phyloP scores from a whole-genome alignment of 2,888 invertebrate genomes.

The Drosophila diplacantha region DNA sequence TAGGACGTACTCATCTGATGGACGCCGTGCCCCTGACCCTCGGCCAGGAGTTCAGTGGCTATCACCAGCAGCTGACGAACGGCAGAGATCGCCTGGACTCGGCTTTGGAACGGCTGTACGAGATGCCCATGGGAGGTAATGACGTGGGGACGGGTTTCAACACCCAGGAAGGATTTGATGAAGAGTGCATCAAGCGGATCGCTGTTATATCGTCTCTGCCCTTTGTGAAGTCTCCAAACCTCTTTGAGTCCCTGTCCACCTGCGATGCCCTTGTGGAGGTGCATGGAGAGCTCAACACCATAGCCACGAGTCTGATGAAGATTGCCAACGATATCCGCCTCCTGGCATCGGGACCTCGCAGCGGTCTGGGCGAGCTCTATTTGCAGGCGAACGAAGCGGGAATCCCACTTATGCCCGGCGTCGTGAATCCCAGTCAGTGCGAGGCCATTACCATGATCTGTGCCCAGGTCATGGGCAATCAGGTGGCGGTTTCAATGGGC shows the following conservation, averaged over 20 bases:
- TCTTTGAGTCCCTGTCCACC: conserved; percentile 97
- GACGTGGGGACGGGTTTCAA: conserved; percentile 98
- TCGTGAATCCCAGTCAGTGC: conserved; percentile 98
- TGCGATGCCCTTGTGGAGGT: conserved; percentile 97
- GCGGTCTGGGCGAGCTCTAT: conserved; percentile 93
- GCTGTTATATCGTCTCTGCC: conserved; percentile 89
- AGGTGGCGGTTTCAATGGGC: conserved; percentile 93
- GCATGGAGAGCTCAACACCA: conserved; percentile 93
- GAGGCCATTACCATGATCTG: conserved; percentile 98
- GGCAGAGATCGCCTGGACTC: conserved; percentile 88
- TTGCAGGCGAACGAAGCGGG: conserved; percentile 99
- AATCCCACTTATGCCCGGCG: conserved; percentile 99
- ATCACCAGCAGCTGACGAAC: conserved; percentile 88
- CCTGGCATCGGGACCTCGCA: conserved; percentile 96
- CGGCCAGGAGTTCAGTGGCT: conserved; percentile 97
- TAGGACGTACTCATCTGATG: conserved; percentile 90
- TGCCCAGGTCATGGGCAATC: conserved; percentile 98
- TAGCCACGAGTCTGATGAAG: conserved; percentile 96
- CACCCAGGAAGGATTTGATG: conserved; percentile 92
- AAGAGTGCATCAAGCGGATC: conserved; percentile 89
- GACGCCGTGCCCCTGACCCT: conserved; percentile 96
- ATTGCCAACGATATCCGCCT: conserved; percentile 94
- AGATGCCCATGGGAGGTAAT: conserved; percentile 95
- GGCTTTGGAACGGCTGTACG: conserved; percentile 89
- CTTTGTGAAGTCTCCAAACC: conserved; percentile 95